Conservation (phyloP, 2,888 invertebrate species). For the Chaitophorus viminalis region DNA sequence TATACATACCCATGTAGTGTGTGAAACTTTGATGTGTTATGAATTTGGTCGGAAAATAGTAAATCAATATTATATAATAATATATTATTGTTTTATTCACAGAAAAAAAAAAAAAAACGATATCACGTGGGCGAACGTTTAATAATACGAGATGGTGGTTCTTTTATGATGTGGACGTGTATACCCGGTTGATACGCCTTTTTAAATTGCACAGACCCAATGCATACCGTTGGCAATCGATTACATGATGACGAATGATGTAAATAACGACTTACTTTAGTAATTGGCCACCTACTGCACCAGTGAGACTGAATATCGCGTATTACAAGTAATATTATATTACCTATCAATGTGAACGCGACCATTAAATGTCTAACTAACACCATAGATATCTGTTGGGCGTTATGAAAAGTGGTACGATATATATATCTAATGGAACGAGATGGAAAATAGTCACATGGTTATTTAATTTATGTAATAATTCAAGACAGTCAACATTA, state of each 20-base stretch:
- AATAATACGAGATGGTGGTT: background rate
- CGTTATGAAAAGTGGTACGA: no score
- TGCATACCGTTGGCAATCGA: constrained; percentile 38
- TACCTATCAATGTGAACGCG: background rate
- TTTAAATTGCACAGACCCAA: constrained; percentile 31
- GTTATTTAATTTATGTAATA: no score
- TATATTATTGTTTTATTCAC: constrained; percentile 1
- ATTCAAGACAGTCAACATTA: no score
- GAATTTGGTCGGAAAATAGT: no score
- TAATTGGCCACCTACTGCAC: constrained; percentile 29
- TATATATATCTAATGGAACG: no score
- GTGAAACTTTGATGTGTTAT: no score
- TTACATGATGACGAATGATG: constrained; percentile 49
- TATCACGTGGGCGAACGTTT: background rate
- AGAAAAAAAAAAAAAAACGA: background rate
- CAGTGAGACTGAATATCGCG: background rate
- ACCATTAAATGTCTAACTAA: constrained; percentile 16
- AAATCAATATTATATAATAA: no score
- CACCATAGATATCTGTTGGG: no score
- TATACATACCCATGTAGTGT: no score
- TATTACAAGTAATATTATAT: background rate
- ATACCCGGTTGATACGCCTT: constrained; percentile 32
- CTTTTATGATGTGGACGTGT: constrained; percentile 34
- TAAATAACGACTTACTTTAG: constrained; percentile 37
- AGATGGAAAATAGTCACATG: no score